Percentiles rank a stretch among this genome's conserved stretches.
phyloP scores from a whole-genome alignment of 2,113 vertebrate genomes.

The Stomatorhinus ivindoensis region DNA sequence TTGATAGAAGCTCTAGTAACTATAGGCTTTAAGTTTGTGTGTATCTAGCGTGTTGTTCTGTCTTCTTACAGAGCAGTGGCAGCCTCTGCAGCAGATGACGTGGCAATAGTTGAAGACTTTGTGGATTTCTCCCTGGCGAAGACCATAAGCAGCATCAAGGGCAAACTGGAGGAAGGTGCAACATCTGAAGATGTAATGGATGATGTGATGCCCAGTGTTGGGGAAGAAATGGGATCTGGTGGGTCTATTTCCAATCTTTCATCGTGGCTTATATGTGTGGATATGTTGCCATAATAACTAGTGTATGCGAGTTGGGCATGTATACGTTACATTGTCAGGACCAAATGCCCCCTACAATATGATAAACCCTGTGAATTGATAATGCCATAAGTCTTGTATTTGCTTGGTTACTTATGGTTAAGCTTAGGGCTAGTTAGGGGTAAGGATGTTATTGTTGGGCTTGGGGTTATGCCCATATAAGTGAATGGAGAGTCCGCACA shows the following conservation, averaged over 20 bases:
- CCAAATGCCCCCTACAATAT: background rate
- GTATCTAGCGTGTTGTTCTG: background rate
- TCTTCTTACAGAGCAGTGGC: constrained; percentile 48
- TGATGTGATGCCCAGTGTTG: constrained; percentile 51
- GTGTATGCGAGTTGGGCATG: background rate
- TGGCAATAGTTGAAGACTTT: constrained; percentile 57
- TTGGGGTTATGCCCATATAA: background rate
- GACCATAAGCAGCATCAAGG: constrained; percentile 67
- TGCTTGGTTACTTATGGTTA: background rate
- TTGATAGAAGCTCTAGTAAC: background rate
- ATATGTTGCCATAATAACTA: background rate
- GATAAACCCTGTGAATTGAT: background rate
- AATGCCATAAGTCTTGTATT: background rate
- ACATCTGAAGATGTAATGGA: constrained; percentile 51
- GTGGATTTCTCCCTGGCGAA: constrained; percentile 68
- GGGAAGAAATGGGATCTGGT: constrained; percentile 72
- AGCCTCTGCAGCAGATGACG: constrained; percentile 44
- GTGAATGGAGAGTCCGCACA: background rate
- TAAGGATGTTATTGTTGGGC: background rate
- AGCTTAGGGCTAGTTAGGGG: background rate
- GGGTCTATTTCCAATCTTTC: constrained; percentile 22
- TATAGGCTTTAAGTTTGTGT: background rate
- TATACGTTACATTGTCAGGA: background rate
- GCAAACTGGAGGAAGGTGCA: constrained; percentile 58
- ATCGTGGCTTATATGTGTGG: background rate